Conservation (phyloP, 2,888 invertebrate genomes). For the Cataglyphis albicans region DNA sequence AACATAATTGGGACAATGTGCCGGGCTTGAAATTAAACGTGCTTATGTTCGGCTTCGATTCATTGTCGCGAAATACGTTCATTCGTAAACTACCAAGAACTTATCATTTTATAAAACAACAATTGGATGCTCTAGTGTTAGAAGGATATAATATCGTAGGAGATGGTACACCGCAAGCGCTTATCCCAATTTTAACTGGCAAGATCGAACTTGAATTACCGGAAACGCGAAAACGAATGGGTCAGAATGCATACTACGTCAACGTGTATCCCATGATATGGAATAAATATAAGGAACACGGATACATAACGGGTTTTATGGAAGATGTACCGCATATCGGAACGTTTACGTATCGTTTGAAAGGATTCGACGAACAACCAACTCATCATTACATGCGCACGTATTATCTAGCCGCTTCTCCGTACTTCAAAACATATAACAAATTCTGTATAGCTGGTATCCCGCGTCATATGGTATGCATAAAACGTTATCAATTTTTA, state of each 20-base stretch:
- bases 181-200: slow-evolving; percentile 95
- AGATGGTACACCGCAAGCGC: slow-evolving; percentile 94
- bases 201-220: slow-evolving; percentile 95
- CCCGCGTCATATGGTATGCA: slow-evolving; percentile 91
- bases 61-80: slow-evolving; percentile 93
- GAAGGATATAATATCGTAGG: slow-evolving; percentile 94
- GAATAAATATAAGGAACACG: slow-evolving; percentile 91
- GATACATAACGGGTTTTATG: slow-evolving; percentile 92
- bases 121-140: slow-evolving; percentile 89
- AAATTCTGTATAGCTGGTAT: slow-evolving; percentile 90
- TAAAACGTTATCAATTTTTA: not conserved
- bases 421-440: slow-evolving; percentile 87
- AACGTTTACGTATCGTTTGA: slow-evolving; percentile 95
- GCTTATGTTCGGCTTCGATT: slow-evolving; percentile 95
- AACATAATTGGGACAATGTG: slow-evolving; percentile 86
- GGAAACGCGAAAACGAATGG: slow-evolving; percentile 91
- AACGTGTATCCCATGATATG: slow-evolving; percentile 95
- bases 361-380: slow-evolving; percentile 93
- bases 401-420: slow-evolving; percentile 90
- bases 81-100: slow-evolving; percentile 92
- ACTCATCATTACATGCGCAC: slow-evolving; percentile 96
- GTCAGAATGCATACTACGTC: slow-evolving; percentile 88
- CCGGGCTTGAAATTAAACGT: slow-evolving; percentile 89
- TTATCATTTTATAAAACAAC: slow-evolving; percentile 89
- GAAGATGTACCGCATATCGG: slow-evolving; percentile 95